A percentile compares a stretch with the other conserved stretches of the same genome.
Evolutionary conservation across 2,888 invertebrate genomes (phyloP).

Genomic region (Xestia rhomboidea): DNA sequence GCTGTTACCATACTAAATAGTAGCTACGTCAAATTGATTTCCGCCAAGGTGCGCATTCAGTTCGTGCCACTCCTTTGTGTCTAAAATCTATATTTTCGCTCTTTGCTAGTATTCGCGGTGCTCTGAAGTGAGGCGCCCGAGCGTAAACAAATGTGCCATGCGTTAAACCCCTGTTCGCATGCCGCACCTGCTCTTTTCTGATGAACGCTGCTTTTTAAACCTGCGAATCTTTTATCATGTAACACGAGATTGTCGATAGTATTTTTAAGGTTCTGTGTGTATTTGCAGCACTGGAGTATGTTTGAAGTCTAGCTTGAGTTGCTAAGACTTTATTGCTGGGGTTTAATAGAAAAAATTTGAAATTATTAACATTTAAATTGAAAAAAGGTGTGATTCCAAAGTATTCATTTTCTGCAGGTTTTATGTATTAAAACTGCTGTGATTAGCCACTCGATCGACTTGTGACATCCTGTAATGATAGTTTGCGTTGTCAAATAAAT

Average conservation of each 20-base stretch:
- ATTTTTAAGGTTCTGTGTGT: neutral
- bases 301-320: neutral
- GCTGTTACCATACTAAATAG: conserved; percentile 32
- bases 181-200: conserved; percentile 32
- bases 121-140: conserved; percentile 71
- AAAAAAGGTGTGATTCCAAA: neutral
- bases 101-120: conserved; percentile 50
- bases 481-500: neutral
- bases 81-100: conserved; percentile 54
- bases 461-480: neutral
- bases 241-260: neutral
- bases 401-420: neutral
- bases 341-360: neutral
- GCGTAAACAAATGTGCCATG: conserved; percentile 67
- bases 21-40: conserved; percentile 36
- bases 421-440: neutral
- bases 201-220: conserved; percentile 18
- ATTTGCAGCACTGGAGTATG: neutral
- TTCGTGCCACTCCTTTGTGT: conserved; percentile 46
- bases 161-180: conserved; percentile 50
- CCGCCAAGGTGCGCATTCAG: conserved; percentile 40
- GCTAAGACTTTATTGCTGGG: neutral
- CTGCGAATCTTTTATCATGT: conserved; percentile 6
- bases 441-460: neutral
- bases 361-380: neutral